phyloP scores from a whole-genome alignment of 2,113 vertebrate genomes.

The Nannobrachium achirus region DNA sequence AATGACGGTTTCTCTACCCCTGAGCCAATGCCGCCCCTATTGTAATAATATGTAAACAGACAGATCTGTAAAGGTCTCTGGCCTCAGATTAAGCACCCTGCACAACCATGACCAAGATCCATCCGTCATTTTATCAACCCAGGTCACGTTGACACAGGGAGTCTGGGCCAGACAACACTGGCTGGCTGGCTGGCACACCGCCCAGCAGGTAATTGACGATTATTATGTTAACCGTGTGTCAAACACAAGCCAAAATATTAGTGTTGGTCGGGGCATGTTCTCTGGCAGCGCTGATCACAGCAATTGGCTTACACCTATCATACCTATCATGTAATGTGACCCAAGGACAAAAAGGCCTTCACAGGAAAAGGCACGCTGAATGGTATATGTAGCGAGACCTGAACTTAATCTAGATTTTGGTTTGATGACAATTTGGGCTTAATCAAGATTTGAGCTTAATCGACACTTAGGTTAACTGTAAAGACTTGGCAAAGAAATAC shows the following conservation, averaged over 20 bases:
- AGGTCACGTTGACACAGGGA: neutral
- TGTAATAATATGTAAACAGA: no score
- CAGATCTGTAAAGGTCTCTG: no score
- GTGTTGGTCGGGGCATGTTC: slow-evolving; percentile 9
- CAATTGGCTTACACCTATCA: neutral
- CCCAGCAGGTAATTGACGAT: neutral
- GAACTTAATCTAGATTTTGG: no score
- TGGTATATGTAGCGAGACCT: no score
- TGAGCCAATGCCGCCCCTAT: no score
- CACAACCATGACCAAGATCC: neutral
- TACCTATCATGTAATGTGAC: neutral
- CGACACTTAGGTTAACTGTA: no score
- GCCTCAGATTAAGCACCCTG: neutral
- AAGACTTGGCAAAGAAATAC: no score
- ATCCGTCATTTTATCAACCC: neutral
- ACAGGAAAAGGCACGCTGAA: neutral
- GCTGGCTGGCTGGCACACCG: neutral
- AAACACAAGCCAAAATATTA: slow-evolving; percentile 3
- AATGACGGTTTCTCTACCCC: no score
- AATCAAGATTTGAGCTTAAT: no score
- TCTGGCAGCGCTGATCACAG: neutral
- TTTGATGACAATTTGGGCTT: no score
- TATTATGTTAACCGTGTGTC: neutral
- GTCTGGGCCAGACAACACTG: neutral
- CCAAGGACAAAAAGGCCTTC: neutral